phyloP scores from a whole-genome alignment of 2,113 vertebrate species.

The Thunnus maccoyii region DNA sequence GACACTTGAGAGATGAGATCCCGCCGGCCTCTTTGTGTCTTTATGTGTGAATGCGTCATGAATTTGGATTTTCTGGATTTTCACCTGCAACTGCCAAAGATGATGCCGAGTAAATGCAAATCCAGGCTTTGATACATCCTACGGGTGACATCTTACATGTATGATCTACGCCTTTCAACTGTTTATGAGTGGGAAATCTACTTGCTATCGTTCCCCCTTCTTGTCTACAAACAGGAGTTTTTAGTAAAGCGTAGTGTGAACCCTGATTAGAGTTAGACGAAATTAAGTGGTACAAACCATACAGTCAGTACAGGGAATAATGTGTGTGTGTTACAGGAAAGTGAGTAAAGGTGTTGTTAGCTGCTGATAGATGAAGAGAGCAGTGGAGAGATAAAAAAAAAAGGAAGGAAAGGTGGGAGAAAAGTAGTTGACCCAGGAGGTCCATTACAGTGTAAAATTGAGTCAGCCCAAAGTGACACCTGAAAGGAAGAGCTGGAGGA shows the following conservation, averaged over 20 bases:
- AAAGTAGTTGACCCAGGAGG: constrained; percentile 80
- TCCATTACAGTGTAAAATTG: constrained; percentile 88
- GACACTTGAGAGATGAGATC: not conserved
- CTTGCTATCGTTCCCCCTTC: not conserved
- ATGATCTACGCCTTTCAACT: no score
- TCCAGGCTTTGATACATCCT: not conserved
- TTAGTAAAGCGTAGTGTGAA: constrained; percentile 43
- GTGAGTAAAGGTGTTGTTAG: constrained; percentile 65
- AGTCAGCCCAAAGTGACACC: constrained; percentile 84
- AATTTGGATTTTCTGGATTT: no score
- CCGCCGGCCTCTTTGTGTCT: no score
- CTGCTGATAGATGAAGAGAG: constrained; percentile 74
- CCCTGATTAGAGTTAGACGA: constrained; percentile 68
- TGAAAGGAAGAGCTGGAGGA: constrained; percentile 64
- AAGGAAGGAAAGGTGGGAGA: constrained; percentile 56
- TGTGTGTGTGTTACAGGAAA: constrained; percentile 48
- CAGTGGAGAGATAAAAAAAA: constrained; percentile 67
- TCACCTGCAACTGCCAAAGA: no score
- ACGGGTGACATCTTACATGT: not conserved
- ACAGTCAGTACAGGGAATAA: constrained; percentile 70
- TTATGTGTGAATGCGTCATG: no score
- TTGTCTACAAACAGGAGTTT: constrained; percentile 35
- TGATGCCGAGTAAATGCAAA: not conserved
- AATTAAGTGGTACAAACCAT: constrained; percentile 79
- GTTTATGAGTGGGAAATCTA: not conserved